Evolutionary conservation across 2,888 invertebrate genomes (phyloP), one percentile per base, ranked within the genome.

Genomic region (Augochlorella aurata): DNA sequence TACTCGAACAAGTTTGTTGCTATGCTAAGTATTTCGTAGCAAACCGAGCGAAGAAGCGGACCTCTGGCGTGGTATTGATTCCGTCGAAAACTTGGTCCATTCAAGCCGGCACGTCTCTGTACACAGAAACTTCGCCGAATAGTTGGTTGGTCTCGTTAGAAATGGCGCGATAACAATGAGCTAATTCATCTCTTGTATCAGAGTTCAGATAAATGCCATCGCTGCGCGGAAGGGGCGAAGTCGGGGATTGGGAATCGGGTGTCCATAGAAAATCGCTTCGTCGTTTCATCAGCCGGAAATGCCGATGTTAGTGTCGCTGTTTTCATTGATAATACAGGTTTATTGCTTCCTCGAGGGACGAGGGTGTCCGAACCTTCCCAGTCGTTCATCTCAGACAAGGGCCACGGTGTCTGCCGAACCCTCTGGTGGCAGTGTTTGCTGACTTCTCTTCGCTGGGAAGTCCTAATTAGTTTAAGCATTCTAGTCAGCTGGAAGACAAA

Each of bases 271-370:
- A 70, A 54, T 54, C 54, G 54, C 44, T 58, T 38, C 16, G 44
- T 14, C 70, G 24, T 29, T 38, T 52, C 38, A 44, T n/a, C 54
- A 7, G 18, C 52, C 18, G 54, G n/a, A n/a, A 29, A 4, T 45
- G 10, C 18, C 61, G 61, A 29, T 29, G 38, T 38, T 29, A n/a
- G 5, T 24, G 49, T 38, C 68, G 38, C 21, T 75, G 69, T 75
- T 69, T 49, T 75, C 61, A 69, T 38, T 61, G 49, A 61, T 69
- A 69, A 75, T 61, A 75, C 49, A 5, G 29, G 10, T 63, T 63
- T 69, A 69, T 61, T 75, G 47, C 29, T 14, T 49, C 49, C 12
- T 18, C 10, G 61, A 29, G 61, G 61, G 61, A 0, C 38, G 21
- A 54, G 16, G 38, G 21, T 18, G n/a, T 18, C 38, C 38, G 21